phyloP scores from a whole-genome alignment of 2,113 vertebrate genomes.

The Pachyramphus minor region DNA sequence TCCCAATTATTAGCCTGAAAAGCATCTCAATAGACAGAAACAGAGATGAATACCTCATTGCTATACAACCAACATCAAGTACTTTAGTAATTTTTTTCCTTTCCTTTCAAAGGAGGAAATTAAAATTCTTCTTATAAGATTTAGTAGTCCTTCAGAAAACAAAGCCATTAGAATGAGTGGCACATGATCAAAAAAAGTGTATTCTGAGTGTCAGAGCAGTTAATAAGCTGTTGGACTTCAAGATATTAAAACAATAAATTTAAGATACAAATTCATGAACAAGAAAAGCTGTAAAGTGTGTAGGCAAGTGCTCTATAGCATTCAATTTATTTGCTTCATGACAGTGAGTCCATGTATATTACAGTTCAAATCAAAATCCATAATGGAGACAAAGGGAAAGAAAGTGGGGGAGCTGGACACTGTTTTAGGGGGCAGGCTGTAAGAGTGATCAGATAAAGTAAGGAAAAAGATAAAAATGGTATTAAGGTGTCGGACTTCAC shows the following conservation, averaged over 20 bases:
- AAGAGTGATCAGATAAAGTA: neutral
- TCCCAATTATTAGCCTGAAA: conserved; percentile 75
- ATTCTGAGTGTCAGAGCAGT: conserved; percentile 57
- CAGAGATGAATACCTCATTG: conserved; percentile 71
- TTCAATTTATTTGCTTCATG: conserved; percentile 36
- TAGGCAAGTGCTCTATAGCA: neutral
- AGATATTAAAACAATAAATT: conserved; percentile 78
- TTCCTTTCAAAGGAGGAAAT: conserved; percentile 69
- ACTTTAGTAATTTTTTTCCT: conserved; percentile 57
- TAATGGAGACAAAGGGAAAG: neutral
- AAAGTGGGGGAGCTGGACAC: neutral
- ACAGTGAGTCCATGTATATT: neutral
- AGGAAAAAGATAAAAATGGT: neutral
- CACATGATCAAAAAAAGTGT: conserved; percentile 46
- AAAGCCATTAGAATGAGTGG: conserved; percentile 68
- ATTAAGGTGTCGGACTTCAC: neutral
- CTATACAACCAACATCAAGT: conserved; percentile 53
- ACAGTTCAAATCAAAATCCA: conserved; percentile 21
- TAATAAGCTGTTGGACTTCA: conserved; percentile 73
- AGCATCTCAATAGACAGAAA: conserved; percentile 71
- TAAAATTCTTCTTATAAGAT: conserved; percentile 70
- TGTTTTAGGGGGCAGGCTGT: neutral
- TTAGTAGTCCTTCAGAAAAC: conserved; percentile 69
- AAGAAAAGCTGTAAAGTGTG: conserved; percentile 13
- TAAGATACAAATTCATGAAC: conserved; percentile 54